Evolutionary conservation across 2,797 vertebrate genomes (phyloP), one percentile per base, ranked within the genome.

Genomic region (Clarias platycephalus): DNA sequence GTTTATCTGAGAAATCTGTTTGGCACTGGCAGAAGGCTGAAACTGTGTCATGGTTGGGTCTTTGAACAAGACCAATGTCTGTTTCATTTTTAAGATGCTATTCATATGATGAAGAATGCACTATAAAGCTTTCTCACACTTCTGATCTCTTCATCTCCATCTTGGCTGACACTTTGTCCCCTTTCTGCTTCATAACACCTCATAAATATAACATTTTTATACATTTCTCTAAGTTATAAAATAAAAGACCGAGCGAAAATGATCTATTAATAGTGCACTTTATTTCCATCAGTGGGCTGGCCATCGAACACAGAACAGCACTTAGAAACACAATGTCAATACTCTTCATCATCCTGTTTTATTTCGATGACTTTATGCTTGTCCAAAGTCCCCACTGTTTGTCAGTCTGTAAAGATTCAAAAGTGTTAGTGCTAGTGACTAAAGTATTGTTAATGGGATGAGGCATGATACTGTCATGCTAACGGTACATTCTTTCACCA

Each of bases 121-220:
- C 71, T 28, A 26, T 26, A 55, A 53, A 74, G 71, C 71, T 53
- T 53, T 72, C 68, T 72, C 70, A 72, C 40, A 72, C 72, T 49
- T 71, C 68, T 74, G n/a, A 76, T 75, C 9, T 31, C 3, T 75
- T 75, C 49, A 75, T 31, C 74, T 58, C 26, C 28, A 22, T 58
- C 0, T 76, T 76, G 20, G 1, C 53, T 58, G 37, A n/a, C 16
- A 24, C 31, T 77, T 34, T 60, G 5, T 5, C 28, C 22, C 10
- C 10, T 60, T 34, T 77, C 24, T 60, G 7, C 31, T 77, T 13
- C 20, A 77, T 24, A 60, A 22, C 55, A 60, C 28, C 28, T 77
- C 13, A 76, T 76, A 20, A 55, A 76, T 76, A 53, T 74, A 74
- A 44, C 4, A 15, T 28, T 53, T 74, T 76, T 6, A 76, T 16